Percentiles rank a stretch among this genome's conserved stretches.
Conservation (phyloP, 1,140 invertebrate genomes). For the Oryctes rhinoceros region DNA sequence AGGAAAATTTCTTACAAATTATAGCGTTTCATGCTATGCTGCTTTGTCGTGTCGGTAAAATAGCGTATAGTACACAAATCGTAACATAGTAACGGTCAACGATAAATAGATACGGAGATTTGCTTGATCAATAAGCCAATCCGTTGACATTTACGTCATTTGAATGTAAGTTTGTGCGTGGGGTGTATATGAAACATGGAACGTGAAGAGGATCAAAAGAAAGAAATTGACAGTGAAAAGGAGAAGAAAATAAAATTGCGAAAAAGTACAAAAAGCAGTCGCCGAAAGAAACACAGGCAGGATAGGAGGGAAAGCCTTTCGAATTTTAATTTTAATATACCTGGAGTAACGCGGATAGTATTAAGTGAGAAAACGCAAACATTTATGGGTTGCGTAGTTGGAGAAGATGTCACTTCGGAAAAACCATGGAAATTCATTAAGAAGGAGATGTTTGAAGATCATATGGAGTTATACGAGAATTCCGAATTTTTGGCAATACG, state of each 20-base stretch:
- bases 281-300: constrained; percentile 4
- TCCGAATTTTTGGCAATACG: constrained; percentile 69
- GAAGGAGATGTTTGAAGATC: constrained; percentile 70
- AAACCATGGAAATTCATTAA: constrained; percentile 75
- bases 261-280: background rate
- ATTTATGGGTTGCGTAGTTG: constrained; percentile 60
- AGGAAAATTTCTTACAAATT: no score
- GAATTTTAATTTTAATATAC: constrained; percentile 48
- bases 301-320: background rate
- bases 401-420: constrained; percentile 71
- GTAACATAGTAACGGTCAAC: no score
- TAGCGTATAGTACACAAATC: no score
- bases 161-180: background rate
- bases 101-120: no score
- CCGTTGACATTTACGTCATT: background rate
- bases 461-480: constrained; percentile 62
- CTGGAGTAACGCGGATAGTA: constrained; percentile 52
- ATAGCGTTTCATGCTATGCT: no score
- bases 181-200: background rate
- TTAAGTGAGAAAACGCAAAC: constrained; percentile 63
- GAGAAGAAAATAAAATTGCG: background rate
- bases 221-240: no score
- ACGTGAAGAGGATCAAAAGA: background rate
- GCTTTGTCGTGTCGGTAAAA: no score
- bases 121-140: background rate